A percentile compares a stretch with the other conserved stretches of the same genome.
Evolutionary conservation across 2,888 invertebrate genomes (phyloP).

Genomic region (Cerastoderma edule): DNA sequence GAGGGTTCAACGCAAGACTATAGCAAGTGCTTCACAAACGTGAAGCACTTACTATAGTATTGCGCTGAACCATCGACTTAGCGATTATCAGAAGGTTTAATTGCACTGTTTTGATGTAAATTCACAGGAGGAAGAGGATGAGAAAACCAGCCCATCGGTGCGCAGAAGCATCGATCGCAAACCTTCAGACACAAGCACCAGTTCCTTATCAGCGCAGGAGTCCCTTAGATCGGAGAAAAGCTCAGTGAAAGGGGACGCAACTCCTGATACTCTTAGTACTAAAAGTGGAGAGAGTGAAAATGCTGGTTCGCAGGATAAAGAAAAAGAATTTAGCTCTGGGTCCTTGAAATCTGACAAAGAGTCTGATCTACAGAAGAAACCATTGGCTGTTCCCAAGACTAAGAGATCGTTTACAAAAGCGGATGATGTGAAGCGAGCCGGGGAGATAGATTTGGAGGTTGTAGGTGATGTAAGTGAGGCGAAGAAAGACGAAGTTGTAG

Average conservation of each 20-base stretch:
- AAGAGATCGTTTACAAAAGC: slow-evolving; percentile 35
- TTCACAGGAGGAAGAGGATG: slow-evolving; percentile 24
- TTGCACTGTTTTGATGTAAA: background rate
- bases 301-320: slow-evolving; percentile 10
- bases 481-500: slow-evolving; percentile 29
- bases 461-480: slow-evolving; percentile 26
- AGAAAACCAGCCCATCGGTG: slow-evolving; percentile 12
- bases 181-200: background rate
- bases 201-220: background rate
- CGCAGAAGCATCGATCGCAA: slow-evolving; percentile 18
- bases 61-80: too few species aligned
- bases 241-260: slow-evolving; percentile 10
- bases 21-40: too few species aligned
- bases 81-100: too few species aligned
- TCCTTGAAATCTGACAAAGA: background rate
- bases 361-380: slow-evolving; percentile 29
- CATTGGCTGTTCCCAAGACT: slow-evolving; percentile 26
- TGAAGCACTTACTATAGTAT: too few species aligned
- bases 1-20: too few species aligned
- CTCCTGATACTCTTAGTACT: slow-evolving; percentile 10
- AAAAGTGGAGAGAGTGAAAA: slow-evolving; percentile 21
- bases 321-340: background rate
- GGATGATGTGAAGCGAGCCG: slow-evolving; percentile 26
- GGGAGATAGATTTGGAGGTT: slow-evolving; percentile 32
- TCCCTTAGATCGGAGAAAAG: slow-evolving; percentile 10